Percentiles rank a stretch among this genome's conserved stretches.
Evolutionary conservation across 1,140 invertebrate genomes (phyloP).

Genomic region (Drosophila lacertosa): DNA sequence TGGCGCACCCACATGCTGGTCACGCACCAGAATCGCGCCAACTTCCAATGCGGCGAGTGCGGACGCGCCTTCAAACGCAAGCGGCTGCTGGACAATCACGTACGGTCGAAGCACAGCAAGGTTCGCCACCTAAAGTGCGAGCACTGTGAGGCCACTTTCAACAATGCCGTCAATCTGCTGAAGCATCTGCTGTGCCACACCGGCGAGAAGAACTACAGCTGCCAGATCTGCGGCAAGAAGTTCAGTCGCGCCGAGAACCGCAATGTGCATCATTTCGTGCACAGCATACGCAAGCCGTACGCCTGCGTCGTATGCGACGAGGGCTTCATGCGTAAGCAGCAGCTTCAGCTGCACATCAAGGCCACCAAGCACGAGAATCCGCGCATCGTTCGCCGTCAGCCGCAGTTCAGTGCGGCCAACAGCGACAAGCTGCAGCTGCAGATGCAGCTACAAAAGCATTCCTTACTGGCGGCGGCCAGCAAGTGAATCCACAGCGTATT

Average conservation of each 20-base stretch:
- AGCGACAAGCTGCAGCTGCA: constrained; percentile 12
- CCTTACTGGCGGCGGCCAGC: not conserved
- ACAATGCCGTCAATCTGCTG: constrained; percentile 93
- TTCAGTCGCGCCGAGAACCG: constrained; percentile 93
- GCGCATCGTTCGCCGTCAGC: constrained; percentile 92
- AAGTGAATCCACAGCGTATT: no score
- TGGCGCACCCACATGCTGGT: constrained; percentile 91
- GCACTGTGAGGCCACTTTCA: constrained; percentile 90
- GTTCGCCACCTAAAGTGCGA: constrained; percentile 91
- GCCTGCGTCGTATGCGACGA: constrained; percentile 92
- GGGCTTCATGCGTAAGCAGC: constrained; percentile 93
- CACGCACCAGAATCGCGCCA: constrained; percentile 91
- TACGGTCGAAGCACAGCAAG: constrained; percentile 91
- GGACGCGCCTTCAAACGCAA: constrained; percentile 90
- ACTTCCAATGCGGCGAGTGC: constrained; percentile 89
- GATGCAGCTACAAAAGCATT: not conserved
- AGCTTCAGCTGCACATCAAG: constrained; percentile 92
- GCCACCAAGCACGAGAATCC: constrained; percentile 89
- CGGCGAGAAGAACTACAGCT: constrained; percentile 91
- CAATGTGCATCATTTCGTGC: constrained; percentile 93
- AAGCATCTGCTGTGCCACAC: constrained; percentile 92
- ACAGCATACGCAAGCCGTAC: constrained; percentile 94
- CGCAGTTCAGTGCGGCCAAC: constrained; percentile 85
- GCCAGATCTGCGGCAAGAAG: constrained; percentile 94
- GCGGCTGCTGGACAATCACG: constrained; percentile 91